phyloP scores from a whole-genome alignment of 2,888 invertebrate genomes.

The Steromphala cineraria region DNA sequence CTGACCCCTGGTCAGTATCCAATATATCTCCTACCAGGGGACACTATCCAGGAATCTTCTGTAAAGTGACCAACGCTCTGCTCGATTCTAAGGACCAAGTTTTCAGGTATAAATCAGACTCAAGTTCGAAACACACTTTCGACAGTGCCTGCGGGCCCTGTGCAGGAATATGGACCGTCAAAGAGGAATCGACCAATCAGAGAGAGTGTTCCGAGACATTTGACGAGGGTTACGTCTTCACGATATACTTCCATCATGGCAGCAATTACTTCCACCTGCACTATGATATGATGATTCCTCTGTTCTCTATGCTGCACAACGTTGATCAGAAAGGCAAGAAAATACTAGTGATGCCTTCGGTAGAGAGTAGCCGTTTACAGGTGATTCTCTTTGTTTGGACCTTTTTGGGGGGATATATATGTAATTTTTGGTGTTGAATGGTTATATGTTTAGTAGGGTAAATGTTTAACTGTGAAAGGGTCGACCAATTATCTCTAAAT shows the following conservation, averaged over 20 bases:
- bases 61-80: constrained; percentile 23
- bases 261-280: constrained; percentile 62
- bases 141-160: not conserved
- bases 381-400: too few species aligned
- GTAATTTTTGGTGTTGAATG: too few species aligned
- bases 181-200: not conserved
- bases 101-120: not conserved
- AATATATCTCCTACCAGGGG: not conserved
- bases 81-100: not conserved
- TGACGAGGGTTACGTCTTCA: constrained; percentile 51
- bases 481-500: too few species aligned
- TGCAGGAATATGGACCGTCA: constrained; percentile 20
- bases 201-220: constrained; percentile 46
- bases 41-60: constrained; percentile 26
- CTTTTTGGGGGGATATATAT: too few species aligned
- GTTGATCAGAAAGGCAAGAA: constrained; percentile 32
- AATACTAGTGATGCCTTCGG: constrained; percentile 47
- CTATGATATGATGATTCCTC: constrained; percentile 54
- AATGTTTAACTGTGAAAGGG: too few species aligned
- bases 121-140: not conserved
- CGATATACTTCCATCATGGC: constrained; percentile 51
- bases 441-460: too few species aligned
- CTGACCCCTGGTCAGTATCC: constrained; percentile 11
- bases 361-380: constrained; percentile 45
- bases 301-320: constrained; percentile 36